Base-by-base conservation (phyloP, 2,113 vertebrate species). In the Cephalophus harveyi region DNA sequence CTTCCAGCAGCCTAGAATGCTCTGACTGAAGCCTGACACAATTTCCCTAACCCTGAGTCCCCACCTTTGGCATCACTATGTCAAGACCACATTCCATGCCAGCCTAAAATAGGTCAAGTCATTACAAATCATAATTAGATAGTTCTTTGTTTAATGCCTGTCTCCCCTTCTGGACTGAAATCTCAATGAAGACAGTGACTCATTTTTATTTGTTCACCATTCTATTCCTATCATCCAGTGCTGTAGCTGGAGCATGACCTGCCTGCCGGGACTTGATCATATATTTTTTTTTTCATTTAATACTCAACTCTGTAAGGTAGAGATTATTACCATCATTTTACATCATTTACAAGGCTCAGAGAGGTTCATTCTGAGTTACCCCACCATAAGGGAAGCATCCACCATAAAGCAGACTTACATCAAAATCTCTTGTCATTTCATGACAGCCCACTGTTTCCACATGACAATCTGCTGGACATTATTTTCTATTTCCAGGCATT, bases 401-500 rank as follows among this genome's bases (percentile, higher is more conserved):
- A 54, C 84, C 5, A 1, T 36, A 36, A 46, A 33, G 59, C 52
- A 43, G 46, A 76, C 64, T 62, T 74, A 48, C 10, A 19, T 91
- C 57, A 96, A 86, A 96, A 46, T 19, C 33, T 85, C 57, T 48
- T 19, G 6, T 86, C 46, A 64, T 91, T 89, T 94, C 33, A 62
- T 14, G 13, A 23, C 43, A 91, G 60, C 28, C 40, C n/a, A 17
- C 89, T 95, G 21, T 43, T 94, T 48, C 50, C 62, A 87, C 7
- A 21, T 87, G 71, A 86, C 60, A 85, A 60, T 81, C 78, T 93
- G 76, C 50, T 82, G 89, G 87, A 88, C 81, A 23, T 87, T 60
- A 94, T 96, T 96, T 92, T 96, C 85, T 36, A 84, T 97, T 64
- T 81, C 60, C 86, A 94, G 60, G 60, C 48, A 86, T 57, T 36